Evolutionary conservation across 2,797 vertebrate genomes (phyloP).

Genomic region (Benthosema pterotum): DNA sequence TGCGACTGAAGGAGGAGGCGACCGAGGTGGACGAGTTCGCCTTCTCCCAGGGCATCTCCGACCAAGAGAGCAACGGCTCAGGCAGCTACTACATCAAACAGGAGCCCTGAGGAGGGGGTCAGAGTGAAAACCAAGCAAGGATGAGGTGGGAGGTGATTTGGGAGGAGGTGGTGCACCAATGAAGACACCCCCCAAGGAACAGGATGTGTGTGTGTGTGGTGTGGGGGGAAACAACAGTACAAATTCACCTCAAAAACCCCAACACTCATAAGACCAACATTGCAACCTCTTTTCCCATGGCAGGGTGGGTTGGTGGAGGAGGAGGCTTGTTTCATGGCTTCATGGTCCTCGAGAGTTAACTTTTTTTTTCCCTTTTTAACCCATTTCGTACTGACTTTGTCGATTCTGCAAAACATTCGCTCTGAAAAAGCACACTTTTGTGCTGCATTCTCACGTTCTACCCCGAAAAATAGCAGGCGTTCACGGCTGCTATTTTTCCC

Average conservation of each 20-base stretch:
- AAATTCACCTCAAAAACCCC: constrained; percentile 29
- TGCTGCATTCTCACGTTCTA: too few species aligned
- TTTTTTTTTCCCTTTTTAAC: background rate
- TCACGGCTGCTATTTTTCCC: too few species aligned
- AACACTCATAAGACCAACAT: constrained; percentile 31
- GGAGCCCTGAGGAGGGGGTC: constrained; percentile 89
- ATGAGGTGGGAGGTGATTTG: constrained; percentile 2
- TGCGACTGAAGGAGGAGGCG: constrained; percentile 93
- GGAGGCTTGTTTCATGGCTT: constrained; percentile 1
- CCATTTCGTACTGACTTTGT: too few species aligned
- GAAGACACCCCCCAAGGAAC: constrained; percentile 5
- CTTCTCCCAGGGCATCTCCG: constrained; percentile 94
- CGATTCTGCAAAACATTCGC: too few species aligned
- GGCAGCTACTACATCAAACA: constrained; percentile 98
- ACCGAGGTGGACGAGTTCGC: constrained; percentile 91
- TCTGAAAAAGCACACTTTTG: too few species aligned
- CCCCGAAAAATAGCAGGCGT: too few species aligned
- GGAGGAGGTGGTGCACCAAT: constrained; percentile 26
- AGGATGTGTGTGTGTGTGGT: constrained; percentile 24
- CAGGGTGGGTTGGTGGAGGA: background rate
- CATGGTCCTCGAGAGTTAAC: constrained; percentile 8
- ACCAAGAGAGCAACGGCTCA: constrained; percentile 97
- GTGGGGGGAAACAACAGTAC: background rate
- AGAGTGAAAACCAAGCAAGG: background rate
- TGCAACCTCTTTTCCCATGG: constrained; percentile 22